Evolutionary conservation across 2,797 vertebrate genomes (phyloP), one percentile per base, ranked within the genome.

Genomic region (Choloepus didactylus): DNA sequence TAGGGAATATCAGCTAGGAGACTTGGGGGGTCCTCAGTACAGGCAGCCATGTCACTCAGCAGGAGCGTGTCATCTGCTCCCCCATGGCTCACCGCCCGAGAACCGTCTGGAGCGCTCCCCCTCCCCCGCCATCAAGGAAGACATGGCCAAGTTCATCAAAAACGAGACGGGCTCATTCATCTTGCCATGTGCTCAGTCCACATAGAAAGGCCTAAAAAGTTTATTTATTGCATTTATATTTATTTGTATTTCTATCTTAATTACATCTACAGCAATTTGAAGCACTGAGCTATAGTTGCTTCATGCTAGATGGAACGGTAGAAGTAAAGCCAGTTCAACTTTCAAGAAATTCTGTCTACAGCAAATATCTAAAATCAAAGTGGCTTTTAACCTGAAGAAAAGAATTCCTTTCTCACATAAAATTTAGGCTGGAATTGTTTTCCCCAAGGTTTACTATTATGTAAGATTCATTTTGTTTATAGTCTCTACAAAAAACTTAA

Each of bases 341-440:
- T 92, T 84, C 46, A 83, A 76, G 51, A 95, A 77, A 84, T 88
- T 67, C 64, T 87, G 25, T 25, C 56, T 88, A 4, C 31, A 92
- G 21, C 73, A 81, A 80, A 88, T 67, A 89, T 86, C 96, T 76
- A 51, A 95, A 89, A 82, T 90, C 6, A 27, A 93, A 94, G 54
- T 60, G 62, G 67, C 38, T 82, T 91, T 73, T 69, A 64, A 41
- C 23, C 29, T 90, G 38, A 95, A 88, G 73, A 91, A 89, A 44
- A 44, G 11, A 94, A 94, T 81, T 93, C 31, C 14, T 95, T 95
- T 84, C 80, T 90, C 23, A 93, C 6, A 54, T 66, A 80, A 93
- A 86, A 14, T 41, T 92, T 82, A 96, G 31, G 19, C 5, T 91
- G 29, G 5, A 93, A 38, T 15, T 27, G 0, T 88, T 76, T 21